These are phyloP conservation scores for Hedychridium roseum DNA, from an alignment of 2,888 invertebrate genomes.

Conservation along the genomic window DNA sequence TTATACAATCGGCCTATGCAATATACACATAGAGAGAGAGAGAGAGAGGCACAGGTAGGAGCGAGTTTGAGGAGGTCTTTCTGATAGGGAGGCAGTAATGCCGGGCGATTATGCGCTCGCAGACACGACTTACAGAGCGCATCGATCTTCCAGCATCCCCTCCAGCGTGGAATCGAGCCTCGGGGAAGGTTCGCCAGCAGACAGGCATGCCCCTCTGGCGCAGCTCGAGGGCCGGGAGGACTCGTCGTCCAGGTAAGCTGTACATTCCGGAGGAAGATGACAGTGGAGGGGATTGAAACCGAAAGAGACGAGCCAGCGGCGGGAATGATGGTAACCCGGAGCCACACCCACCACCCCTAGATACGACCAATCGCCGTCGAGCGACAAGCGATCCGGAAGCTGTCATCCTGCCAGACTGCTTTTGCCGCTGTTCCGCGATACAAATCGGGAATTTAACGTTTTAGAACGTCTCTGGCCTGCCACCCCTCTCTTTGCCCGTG, in stretches of 20 bases:
- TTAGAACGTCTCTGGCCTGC: slow-evolving; percentile 34
- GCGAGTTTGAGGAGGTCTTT: neutral
- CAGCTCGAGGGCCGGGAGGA: slow-evolving; percentile 31
- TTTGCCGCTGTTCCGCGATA: slow-evolving; percentile 31
- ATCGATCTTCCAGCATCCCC: neutral
- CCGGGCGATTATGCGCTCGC: slow-evolving; percentile 54
- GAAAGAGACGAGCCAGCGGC: slow-evolving; percentile 31
- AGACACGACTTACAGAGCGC: slow-evolving; percentile 38
- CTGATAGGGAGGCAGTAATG: slow-evolving; percentile 38
- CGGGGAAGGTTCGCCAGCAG: too few relatives aligned
- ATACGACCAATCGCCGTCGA: slow-evolving; percentile 39
- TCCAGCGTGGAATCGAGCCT: too few relatives aligned
- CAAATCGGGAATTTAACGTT: slow-evolving; percentile 40
- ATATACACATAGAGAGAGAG: slow-evolving; percentile 7
- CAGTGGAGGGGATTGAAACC: slow-evolving; percentile 38
- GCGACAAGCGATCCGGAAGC: slow-evolving; percentile 38
- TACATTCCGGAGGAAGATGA: slow-evolving; percentile 41
- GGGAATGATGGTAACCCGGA: slow-evolving; percentile 41
- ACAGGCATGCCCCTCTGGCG: too few relatives aligned
- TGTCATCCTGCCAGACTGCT: slow-evolving; percentile 36
- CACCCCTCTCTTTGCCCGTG: neutral
- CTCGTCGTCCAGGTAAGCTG: slow-evolving; percentile 43
- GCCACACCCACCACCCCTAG: slow-evolving; percentile 47
- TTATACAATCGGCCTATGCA: slow-evolving; percentile 22
- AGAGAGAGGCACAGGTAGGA: neutral